phyloP scores from a whole-genome alignment of 2,113 vertebrate species.

The Meleagris gallopavo region DNA sequence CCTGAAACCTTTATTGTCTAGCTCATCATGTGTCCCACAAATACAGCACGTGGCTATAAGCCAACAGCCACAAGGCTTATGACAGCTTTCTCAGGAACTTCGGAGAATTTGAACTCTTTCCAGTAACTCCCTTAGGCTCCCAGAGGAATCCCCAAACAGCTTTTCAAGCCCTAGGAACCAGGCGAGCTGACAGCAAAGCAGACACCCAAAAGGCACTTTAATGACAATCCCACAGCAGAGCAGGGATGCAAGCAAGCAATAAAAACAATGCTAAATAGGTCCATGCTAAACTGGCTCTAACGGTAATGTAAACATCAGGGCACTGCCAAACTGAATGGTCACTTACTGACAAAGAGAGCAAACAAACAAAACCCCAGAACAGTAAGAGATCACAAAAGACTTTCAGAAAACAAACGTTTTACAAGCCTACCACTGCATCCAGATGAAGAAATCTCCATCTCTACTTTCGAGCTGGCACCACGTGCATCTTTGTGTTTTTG shows the following conservation, averaged over 20 bases:
- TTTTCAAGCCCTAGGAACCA: slow-evolving; percentile 23
- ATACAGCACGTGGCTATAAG: slow-evolving; percentile 27
- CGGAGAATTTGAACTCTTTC: not conserved
- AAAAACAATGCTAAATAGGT: slow-evolving; percentile 24
- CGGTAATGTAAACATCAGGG: not conserved
- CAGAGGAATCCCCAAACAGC: slow-evolving; percentile 32
- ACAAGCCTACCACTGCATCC: not conserved
- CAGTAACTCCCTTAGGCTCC: slow-evolving; percentile 38
- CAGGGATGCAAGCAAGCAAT: not conserved
- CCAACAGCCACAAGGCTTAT: slow-evolving; percentile 48
- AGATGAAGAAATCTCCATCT: not conserved
- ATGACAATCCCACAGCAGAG: not conserved
- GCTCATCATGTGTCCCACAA: not conserved
- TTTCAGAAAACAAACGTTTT: not conserved
- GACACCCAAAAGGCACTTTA: slow-evolving; percentile 30
- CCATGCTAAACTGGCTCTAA: not conserved
- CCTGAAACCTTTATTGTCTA: slow-evolving; percentile 26
- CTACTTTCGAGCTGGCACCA: not conserved
- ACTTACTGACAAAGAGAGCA: slow-evolving; percentile 6
- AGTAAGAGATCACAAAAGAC: not conserved
- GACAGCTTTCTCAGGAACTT: slow-evolving; percentile 34
- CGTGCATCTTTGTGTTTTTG: not conserved
- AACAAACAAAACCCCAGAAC: slow-evolving; percentile 35
- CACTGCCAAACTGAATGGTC: slow-evolving; percentile 10
- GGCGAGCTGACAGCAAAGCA: slow-evolving; percentile 25